A percentile compares a stretch with the other conserved stretches of the same genome.
Conservation (phyloP, 2,113 vertebrate genomes). For the Pavo muticus region DNA sequence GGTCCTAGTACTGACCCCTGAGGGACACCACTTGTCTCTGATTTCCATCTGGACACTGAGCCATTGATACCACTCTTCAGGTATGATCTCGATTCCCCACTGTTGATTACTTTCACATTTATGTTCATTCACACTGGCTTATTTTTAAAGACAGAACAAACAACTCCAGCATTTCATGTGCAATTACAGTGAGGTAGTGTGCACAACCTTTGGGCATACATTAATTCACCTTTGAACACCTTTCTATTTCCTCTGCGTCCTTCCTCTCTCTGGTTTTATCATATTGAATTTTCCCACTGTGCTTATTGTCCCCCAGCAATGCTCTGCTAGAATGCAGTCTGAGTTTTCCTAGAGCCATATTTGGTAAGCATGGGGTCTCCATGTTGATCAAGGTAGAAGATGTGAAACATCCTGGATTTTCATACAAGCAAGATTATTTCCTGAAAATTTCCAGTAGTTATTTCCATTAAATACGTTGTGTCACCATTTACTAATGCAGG, state of each 20-base stretch:
- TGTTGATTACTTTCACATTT: conserved; percentile 68
- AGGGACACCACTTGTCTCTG: too few species aligned
- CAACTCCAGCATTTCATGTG: conserved; percentile 27
- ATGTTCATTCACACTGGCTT: conserved; percentile 33
- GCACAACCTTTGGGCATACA: conserved; percentile 42
- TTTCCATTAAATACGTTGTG: not conserved
- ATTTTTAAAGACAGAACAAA: conserved; percentile 37
- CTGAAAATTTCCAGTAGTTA: not conserved
- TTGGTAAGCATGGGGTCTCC: not conserved
- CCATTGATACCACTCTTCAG: too few species aligned
- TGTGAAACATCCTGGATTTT: not conserved
- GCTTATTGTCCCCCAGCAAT: conserved; percentile 14
- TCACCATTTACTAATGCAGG: not conserved
- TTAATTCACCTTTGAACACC: conserved; percentile 67
- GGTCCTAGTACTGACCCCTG: too few species aligned
- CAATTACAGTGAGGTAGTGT: conserved; percentile 59
- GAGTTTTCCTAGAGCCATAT: not conserved
- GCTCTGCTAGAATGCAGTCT: conserved; percentile 40
- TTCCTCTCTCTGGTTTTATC: conserved; percentile 53
- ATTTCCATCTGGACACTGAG: too few species aligned
- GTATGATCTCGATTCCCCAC: too few species aligned
- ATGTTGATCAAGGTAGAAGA: not conserved
- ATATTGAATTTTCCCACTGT: conserved; percentile 51
- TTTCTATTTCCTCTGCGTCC: conserved; percentile 60
- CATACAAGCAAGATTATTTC: not conserved